Evolutionary conservation across 2,113 vertebrate species (phyloP).

Genomic region (Aptenodytes forsteri): DNA sequence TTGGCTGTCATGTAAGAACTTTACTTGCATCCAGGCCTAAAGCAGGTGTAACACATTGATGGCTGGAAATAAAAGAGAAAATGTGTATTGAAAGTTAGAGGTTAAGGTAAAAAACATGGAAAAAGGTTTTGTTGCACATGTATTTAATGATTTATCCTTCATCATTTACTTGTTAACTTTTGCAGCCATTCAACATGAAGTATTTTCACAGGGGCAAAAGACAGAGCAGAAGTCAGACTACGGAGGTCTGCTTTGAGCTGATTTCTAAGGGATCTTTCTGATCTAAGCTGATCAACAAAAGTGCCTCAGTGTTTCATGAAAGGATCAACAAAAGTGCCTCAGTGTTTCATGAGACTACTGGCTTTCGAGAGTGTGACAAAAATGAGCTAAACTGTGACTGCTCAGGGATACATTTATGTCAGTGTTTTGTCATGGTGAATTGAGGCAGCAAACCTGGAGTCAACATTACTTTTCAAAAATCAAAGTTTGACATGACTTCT

Average conservation of each 20-base stretch:
- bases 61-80: neutral
- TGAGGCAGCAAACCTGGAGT: neutral
- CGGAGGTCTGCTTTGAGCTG: neutral
- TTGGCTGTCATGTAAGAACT: neutral
- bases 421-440: neutral
- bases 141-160: neutral
- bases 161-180: neutral
- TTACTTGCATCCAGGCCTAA: neutral
- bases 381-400: neutral
- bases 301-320: neutral
- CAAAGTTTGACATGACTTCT: neutral
- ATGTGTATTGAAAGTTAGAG: neutral
- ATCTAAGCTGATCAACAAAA: neutral
- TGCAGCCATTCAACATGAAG: neutral
- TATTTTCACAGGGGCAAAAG: neutral
- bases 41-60: neutral
- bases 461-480: neutral
- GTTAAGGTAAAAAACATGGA: neutral
- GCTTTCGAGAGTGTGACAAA: neutral
- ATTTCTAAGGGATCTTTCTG: neutral
- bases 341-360: neutral
- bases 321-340: neutral
- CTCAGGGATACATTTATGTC: neutral
- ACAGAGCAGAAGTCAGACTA: neutral
- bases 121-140: neutral